These are phyloP conservation scores for Recurvirostra avosetta DNA, from an alignment of 2,113 vertebrate genomes.

Conservation along the genomic window DNA sequence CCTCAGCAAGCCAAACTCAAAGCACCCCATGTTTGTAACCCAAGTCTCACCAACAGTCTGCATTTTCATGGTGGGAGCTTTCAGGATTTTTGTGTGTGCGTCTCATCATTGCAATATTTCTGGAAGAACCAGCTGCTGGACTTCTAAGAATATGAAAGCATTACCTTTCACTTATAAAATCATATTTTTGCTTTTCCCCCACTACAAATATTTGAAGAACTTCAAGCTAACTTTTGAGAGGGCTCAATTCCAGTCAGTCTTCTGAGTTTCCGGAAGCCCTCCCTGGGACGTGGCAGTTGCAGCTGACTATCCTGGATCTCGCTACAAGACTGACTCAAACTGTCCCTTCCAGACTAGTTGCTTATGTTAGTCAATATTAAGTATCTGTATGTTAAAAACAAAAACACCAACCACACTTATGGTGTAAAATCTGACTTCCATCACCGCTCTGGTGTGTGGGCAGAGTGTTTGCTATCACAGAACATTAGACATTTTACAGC, in stretches of 20 bases:
- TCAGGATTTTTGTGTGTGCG: neutral
- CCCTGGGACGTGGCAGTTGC: neutral
- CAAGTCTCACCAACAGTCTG: neutral
- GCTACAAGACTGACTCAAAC: neutral
- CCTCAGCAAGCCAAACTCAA: neutral
- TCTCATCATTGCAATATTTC: neutral
- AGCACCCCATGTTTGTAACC: rapidly evolving
- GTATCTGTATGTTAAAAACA: neutral
- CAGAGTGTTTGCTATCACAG: constrained; percentile 39
- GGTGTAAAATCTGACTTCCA: constrained; percentile 29
- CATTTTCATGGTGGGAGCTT: neutral
- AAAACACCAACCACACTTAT: neutral
- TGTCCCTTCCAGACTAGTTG: neutral
- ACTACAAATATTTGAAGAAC: neutral
- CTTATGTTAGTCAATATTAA: neutral
- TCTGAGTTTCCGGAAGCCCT: neutral
- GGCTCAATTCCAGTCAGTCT: neutral
- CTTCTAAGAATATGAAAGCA: neutral
- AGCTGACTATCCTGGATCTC: neutral
- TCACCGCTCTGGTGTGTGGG: neutral
- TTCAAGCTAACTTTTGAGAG: neutral
- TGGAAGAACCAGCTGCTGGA: neutral
- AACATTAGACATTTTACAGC: constrained; percentile 42
- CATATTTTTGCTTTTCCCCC: neutral
- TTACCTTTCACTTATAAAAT: neutral